phyloP scores from a whole-genome alignment of 2,113 vertebrate species.

The Peromyscus maniculatus region DNA sequence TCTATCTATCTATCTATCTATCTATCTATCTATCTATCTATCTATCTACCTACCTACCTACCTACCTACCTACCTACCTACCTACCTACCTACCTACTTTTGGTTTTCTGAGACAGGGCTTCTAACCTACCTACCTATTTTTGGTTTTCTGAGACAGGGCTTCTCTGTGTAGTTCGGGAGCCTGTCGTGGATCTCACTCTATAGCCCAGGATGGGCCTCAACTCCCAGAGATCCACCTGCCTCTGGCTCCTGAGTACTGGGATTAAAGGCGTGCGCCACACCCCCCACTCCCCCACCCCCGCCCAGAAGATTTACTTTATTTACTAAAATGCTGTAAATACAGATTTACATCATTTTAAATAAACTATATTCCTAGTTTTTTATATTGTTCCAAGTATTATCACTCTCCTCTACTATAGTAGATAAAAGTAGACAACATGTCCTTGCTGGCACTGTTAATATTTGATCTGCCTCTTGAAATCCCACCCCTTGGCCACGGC shows the following conservation, averaged over 20 bases:
- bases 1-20: no score
- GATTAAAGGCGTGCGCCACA: not conserved
- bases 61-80: no score
- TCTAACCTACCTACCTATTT: no score
- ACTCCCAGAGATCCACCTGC: not conserved
- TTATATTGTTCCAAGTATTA: not conserved
- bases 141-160: not conserved
- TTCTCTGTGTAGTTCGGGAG: not conserved
- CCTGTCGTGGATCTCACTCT: not conserved
- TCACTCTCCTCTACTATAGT: not conserved
- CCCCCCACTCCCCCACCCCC: no score
- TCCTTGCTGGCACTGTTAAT: not conserved
- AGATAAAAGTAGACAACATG: conserved; percentile 4
- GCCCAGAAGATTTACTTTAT: not conserved
- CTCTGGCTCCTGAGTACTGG: not conserved
- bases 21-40: no score
- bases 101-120: no score
- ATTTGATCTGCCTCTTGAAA: no score
- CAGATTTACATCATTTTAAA: conserved; percentile 18
- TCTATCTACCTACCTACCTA: no score
- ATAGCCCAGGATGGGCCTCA: not conserved
- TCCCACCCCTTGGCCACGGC: no score
- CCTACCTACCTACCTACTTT: no score
- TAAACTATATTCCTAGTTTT: not conserved
- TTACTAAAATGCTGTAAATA: not conserved